phyloP scores from a whole-genome alignment of 2,113 vertebrate genomes.

The Dasyprocta punctata region DNA sequence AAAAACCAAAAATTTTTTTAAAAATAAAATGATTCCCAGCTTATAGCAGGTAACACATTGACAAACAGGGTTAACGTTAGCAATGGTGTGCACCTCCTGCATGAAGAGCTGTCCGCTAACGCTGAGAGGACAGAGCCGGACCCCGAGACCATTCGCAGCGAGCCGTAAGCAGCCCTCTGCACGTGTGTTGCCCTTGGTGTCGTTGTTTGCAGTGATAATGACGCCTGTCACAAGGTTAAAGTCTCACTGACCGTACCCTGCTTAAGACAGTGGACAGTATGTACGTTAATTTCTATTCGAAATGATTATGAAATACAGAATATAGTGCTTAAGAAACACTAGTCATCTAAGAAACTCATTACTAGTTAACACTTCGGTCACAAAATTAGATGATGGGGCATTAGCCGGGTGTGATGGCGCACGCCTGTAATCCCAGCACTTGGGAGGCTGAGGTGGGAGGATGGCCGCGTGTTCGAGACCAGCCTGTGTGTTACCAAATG shows the following conservation, averaged over 20 bases:
- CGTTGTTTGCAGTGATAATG: not conserved
- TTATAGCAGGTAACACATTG: not conserved
- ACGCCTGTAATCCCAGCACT: not conserved
- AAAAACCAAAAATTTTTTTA: not conserved
- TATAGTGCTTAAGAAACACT: not conserved
- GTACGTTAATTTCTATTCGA: not conserved
- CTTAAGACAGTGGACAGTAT: not conserved
- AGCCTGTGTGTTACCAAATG: not conserved
- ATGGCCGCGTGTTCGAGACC: too few relatives aligned
- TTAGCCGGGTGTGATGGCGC: not conserved
- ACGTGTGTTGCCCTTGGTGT: not conserved
- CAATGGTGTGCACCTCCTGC: not conserved
- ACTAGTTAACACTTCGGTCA: not conserved
- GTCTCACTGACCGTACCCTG: not conserved
- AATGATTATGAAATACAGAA: conserved; percentile 26
- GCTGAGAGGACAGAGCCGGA: not conserved
- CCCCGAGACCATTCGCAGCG: not conserved
- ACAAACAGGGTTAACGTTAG: not conserved
- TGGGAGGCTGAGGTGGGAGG: not conserved
- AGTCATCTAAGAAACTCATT: conserved; percentile 32
- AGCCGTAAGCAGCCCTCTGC: not conserved
- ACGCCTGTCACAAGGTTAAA: conserved; percentile 28
- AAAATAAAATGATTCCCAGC: not conserved
- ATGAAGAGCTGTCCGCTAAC: not conserved
- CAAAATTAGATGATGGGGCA: not conserved